phyloP scores from a whole-genome alignment of 2,113 vertebrate species.

The Thomomys bottae region DNA sequence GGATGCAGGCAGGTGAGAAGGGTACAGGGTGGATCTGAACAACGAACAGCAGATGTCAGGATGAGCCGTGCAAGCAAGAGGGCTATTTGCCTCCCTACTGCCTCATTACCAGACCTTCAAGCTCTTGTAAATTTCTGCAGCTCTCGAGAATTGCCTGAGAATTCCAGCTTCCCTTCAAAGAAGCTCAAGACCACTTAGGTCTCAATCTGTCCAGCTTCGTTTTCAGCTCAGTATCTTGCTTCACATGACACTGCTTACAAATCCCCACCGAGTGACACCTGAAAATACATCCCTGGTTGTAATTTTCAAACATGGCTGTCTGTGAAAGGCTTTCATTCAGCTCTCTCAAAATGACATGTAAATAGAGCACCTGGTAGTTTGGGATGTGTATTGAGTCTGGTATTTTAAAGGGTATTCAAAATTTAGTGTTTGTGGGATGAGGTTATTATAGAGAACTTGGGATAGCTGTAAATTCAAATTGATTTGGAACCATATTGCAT shows the following conservation, averaged over 20 bases:
- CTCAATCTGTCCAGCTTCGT: slow-evolving; percentile 14
- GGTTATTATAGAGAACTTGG: slow-evolving; percentile 63
- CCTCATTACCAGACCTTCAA: neutral
- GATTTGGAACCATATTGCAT: slow-evolving; percentile 63
- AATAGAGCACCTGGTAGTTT: slow-evolving; percentile 38
- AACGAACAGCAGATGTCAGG: too few relatives aligned
- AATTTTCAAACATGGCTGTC: slow-evolving; percentile 8
- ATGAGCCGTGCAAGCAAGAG: rapidly evolving
- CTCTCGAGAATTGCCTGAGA: neutral
- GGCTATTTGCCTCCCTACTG: too few relatives aligned
- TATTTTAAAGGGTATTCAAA: slow-evolving; percentile 71
- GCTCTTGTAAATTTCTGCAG: neutral
- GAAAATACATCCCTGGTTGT: slow-evolving; percentile 13
- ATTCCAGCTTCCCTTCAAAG: neutral
- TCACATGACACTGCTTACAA: neutral
- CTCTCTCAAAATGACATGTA: neutral
- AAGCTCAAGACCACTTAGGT: neutral
- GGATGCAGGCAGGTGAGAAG: neutral
- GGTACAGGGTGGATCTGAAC: neutral
- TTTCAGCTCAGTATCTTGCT: slow-evolving; percentile 46
- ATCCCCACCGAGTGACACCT: neutral
- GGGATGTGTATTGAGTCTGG: slow-evolving; percentile 44
- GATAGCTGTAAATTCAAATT: slow-evolving; percentile 67
- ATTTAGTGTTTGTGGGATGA: slow-evolving; percentile 76
- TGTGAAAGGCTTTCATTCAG: slow-evolving; percentile 33